phyloP scores from a whole-genome alignment of 2,797 vertebrate species.

The Acanthurus leucopareius region DNA sequence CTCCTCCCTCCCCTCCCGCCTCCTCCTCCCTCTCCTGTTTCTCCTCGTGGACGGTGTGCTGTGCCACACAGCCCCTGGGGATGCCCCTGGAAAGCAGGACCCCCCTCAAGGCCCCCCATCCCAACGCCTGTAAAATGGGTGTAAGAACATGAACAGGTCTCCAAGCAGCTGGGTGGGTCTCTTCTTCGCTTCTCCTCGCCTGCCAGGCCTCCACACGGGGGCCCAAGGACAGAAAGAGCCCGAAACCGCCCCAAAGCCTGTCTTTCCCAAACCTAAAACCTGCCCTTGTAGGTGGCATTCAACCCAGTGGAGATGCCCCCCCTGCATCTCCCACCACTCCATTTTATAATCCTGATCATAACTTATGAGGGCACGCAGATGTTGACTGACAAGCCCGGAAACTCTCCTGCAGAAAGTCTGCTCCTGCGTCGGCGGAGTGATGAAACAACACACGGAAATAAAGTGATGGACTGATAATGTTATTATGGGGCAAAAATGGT shows the following conservation, averaged over 20 bases:
- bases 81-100: constrained; percentile 80
- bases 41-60: constrained; percentile 73
- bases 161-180: constrained; percentile 73
- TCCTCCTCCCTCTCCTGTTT: constrained; percentile 22
- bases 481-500: constrained; percentile 77
- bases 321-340: constrained; percentile 60
- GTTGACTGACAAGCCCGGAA: constrained; percentile 60
- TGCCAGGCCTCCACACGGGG: constrained; percentile 59
- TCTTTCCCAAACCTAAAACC: constrained; percentile 50
- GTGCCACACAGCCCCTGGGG: constrained; percentile 80
- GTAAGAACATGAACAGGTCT: constrained; percentile 77
- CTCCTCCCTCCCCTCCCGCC: constrained; percentile 8
- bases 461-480: constrained; percentile 75
- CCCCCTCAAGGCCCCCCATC: constrained; percentile 76
- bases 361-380: constrained; percentile 57
- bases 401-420: constrained; percentile 69
- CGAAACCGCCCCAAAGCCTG: constrained; percentile 49
- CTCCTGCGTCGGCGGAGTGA: constrained; percentile 60
- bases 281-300: constrained; percentile 53
- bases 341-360: constrained; percentile 58
- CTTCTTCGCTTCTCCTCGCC: constrained; percentile 53
- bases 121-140: constrained; percentile 80
- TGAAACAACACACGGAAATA: constrained; percentile 7
- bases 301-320: constrained; percentile 51
- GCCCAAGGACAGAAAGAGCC: constrained; percentile 72